Evolutionary conservation across 2,888 invertebrate genomes (phyloP).

Genomic region (Saturnia japonica): DNA sequence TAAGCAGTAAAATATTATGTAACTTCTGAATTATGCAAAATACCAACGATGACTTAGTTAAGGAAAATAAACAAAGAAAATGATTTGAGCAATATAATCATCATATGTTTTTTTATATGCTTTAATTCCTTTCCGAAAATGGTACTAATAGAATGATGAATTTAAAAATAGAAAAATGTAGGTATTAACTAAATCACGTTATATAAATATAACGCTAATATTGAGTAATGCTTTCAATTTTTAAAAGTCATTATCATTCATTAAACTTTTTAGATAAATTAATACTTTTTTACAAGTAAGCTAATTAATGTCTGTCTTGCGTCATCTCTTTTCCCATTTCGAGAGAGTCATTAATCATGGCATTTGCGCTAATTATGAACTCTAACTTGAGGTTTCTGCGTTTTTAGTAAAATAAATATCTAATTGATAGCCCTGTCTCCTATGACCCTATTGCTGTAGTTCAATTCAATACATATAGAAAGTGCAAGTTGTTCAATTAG

Average conservation of each 20-base stretch:
- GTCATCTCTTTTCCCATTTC: slow-evolving; percentile 17
- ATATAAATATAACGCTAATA: background rate
- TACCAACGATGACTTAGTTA: background rate
- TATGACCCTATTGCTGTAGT: too few species aligned
- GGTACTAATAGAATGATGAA: too few species aligned
- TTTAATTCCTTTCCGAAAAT: too few species aligned
- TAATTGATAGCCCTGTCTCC: too few species aligned
- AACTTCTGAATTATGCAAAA: background rate
- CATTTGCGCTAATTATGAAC: slow-evolving; percentile 22
- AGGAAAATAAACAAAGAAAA: background rate
- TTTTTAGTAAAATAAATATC: background rate
- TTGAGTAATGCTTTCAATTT: background rate
- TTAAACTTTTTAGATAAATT: background rate
- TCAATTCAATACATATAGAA: too few species aligned
- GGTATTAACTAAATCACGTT: background rate
- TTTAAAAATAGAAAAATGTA: background rate
- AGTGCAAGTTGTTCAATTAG: background rate
- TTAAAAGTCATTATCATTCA: background rate
- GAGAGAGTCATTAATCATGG: slow-evolving; percentile 20
- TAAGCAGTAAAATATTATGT: slow-evolving; percentile 41
- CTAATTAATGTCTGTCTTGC: slow-evolving; percentile 21
- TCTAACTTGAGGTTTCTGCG: slow-evolving; percentile 15
- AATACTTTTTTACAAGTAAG: slow-evolving; percentile 8
- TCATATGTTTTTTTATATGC: background rate
- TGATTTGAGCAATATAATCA: background rate